Conservation (phyloP, 2,888 invertebrate genomes). For the Eilema depressum region DNA sequence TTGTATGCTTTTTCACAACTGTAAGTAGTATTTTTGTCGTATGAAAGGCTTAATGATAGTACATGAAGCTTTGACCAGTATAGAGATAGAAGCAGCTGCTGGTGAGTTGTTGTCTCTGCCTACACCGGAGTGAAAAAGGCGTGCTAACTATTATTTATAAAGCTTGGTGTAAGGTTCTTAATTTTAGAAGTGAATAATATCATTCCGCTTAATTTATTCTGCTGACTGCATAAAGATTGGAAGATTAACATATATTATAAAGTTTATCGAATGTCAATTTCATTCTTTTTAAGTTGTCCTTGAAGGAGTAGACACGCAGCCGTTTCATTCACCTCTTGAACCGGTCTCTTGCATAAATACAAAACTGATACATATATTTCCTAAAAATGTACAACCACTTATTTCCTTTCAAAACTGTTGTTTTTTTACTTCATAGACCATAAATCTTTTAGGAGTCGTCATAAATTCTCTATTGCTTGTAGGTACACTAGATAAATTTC, state of each 20-base stretch:
- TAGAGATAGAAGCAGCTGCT: too few species aligned
- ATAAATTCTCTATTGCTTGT: not conserved
- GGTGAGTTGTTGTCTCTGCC: too few species aligned
- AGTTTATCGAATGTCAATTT: constrained; percentile 20
- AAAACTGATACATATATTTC: not conserved
- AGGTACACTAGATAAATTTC: not conserved
- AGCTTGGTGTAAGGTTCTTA: not conserved
- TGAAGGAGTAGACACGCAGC: constrained; percentile 42
- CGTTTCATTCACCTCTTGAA: constrained; percentile 39
- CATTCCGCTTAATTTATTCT: not conserved
- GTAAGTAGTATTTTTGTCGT: not conserved
- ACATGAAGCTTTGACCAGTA: too few species aligned
- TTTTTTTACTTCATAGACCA: not conserved
- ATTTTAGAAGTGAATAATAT: not conserved
- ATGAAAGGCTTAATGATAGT: too few species aligned
- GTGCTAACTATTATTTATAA: not conserved
- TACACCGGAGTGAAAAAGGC: too few species aligned
- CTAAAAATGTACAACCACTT: not conserved
- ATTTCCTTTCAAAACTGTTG: too few species aligned
- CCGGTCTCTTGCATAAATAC: constrained; percentile 31
- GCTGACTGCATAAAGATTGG: constrained; percentile 5
- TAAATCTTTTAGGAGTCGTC: not conserved
- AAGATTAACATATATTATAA: constrained; percentile 43
- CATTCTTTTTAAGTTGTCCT: constrained; percentile 48
- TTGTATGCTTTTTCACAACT: not conserved